Evolutionary conservation across 2,888 invertebrate species (phyloP), one percentile per base, ranked within the genome.

Genomic region (Taenaris catops): DNA sequence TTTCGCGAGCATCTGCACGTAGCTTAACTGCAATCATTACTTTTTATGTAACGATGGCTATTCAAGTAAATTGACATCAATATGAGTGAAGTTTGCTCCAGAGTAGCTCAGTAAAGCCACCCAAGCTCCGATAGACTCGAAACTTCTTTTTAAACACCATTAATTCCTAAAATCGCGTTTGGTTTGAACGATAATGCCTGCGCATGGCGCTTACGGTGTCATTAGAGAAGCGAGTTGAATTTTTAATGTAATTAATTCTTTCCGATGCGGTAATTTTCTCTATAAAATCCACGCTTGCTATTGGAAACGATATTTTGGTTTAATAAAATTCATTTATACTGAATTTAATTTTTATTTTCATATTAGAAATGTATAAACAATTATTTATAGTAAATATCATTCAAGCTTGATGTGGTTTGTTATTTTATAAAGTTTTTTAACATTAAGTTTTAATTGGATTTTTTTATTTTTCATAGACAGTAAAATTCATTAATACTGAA

Each of bases 31-130:
- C 32, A 10, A 10, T 38, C 80, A 53, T 84, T 61, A 68, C 61
- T 62, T 84, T 84, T 84, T 76, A 84, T 72, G 80, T 67, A 63
- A 81, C 57, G 54, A 58, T 64, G 45, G 36, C 60, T 65, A 69
- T 78, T 66, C 69, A 53, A 60, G 61, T 55, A 70, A 80, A 80
- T 78, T 75, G 76, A 69, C 79, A 76, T 68, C 63, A 70, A 70
- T 64, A 68, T 64, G 67, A 63, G 58, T 53, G 46, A 69, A 68
- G 52, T 58, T 53, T 31, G 47, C 46, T 50, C 44, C 40, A 27
- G 35, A 47, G 42, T 38, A 46, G 48, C 48, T 47, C 42, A 46
- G 47, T 38, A 48, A 50, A 55, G 52, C 56, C 48, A 49, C 46
- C 41, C 44, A 35, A 52, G 55, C 49, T 46, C 48, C 48, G 50